Evolutionary conservation across 2,113 vertebrate species (phyloP), one percentile per base, ranked within the genome.

Genomic region (Morone chrysops): DNA sequence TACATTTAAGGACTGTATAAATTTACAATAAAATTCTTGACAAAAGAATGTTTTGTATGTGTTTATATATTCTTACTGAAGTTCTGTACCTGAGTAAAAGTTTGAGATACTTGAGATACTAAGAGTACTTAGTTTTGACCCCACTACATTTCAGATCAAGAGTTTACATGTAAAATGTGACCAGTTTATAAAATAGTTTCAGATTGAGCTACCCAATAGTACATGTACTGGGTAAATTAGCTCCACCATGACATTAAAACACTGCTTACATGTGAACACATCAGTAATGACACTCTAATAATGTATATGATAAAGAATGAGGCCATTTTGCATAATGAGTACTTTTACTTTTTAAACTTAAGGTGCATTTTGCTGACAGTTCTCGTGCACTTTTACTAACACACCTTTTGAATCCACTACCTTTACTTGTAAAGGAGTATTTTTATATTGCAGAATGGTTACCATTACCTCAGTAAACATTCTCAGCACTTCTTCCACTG

Each of bases 11-110:
- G 83, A 91, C 79, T 80, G 80, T 86, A 78, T 76, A 82, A 78
- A 92, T 93, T 94, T 92, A 83, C 90, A 94, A 93, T 94, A 93
- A 94, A 94, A 90, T 68, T 60, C 83, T 90, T 61, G 43, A 87
- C 79, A 83, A 84, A 85, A 87, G 3, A 43, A 14, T 56, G 14
- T 76, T 25, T 25, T 25, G 25, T 25, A 25, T 67, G 8, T n/a
- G 2, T 75, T 36, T 3, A 5, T 25, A 16, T 43, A 0, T 57
- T 22, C 20, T 54, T 59, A 12, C 12, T 60, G 4, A 20, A n/a
- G 11, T 56, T 41, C 0, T 4, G 48, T 47, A 48, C 5, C 22
- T n/a, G 20, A 43, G 2, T 40, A 62, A 16, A 41, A 13, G 16
- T 48, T 60, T 45, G 10, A 25, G 22, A 9, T 18, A n/a, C 5